These are phyloP conservation scores for Bellardia pandia DNA, from an alignment of 2,888 invertebrate genomes.

Conservation along the genomic window DNA sequence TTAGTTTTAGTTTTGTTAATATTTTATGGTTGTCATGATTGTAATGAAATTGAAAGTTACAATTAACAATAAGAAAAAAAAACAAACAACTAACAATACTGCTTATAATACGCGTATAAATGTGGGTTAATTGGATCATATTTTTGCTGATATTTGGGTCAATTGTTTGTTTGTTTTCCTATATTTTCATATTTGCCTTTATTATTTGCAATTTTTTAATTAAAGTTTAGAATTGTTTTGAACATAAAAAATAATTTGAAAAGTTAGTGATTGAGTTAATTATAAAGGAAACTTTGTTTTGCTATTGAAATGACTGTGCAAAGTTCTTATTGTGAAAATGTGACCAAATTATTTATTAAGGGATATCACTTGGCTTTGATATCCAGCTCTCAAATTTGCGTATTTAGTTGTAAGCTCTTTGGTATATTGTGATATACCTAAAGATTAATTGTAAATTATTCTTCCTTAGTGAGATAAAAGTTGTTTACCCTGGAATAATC, in stretches of 20 bases:
- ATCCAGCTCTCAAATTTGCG: too few relatives aligned
- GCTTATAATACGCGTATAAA: slow-evolving; percentile 52
- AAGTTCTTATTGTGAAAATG: neutral
- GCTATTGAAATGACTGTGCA: neutral
- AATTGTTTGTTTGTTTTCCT: slow-evolving; percentile 31
- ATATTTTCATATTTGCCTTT: neutral
- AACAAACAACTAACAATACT: slow-evolving; percentile 9
- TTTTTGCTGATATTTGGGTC: slow-evolving; percentile 42
- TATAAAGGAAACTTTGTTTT: neutral
- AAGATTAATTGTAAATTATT: too few relatives aligned
- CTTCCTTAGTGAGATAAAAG: too few relatives aligned
- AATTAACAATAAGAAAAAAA: slow-evolving; percentile 54
- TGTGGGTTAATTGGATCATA: slow-evolving; percentile 68
- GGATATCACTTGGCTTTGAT: too few relatives aligned
- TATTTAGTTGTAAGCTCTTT: too few relatives aligned
- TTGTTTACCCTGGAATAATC: too few relatives aligned
- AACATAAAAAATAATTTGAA: too few relatives aligned
- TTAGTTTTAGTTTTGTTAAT: slow-evolving; percentile 31
- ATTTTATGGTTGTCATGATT: slow-evolving; percentile 59
- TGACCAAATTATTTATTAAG: too few relatives aligned
- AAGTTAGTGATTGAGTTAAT: neutral
- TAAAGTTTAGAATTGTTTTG: slow-evolving; percentile 2
- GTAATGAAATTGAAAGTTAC: slow-evolving; percentile 65
- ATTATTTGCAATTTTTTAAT: slow-evolving; percentile 17
- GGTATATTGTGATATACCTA: too few relatives aligned